Evolutionary conservation across 2,113 vertebrate genomes (phyloP).

Genomic region (Colistium nudipinnis): DNA sequence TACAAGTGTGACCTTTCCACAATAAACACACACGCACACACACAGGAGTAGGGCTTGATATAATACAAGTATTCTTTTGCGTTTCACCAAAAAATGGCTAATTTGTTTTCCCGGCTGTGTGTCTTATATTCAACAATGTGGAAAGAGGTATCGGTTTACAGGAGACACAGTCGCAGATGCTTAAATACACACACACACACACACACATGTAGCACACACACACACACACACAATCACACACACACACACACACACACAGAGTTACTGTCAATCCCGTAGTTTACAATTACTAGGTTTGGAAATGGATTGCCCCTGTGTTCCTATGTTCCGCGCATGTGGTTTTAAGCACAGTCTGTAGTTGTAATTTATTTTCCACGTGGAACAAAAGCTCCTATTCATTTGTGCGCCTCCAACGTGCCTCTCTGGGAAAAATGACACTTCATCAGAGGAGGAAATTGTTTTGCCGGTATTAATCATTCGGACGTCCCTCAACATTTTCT

Average conservation of each 20-base stretch:
- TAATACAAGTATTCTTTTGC: conserved; percentile 28
- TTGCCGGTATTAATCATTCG: conserved; percentile 62
- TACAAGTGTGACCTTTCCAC: background rate
- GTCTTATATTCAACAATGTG: conserved; percentile 54
- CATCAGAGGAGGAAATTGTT: conserved; percentile 52
- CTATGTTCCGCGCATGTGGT: conserved; percentile 45
- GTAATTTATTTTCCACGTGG: conserved; percentile 58
- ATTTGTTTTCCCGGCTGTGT: conserved; percentile 66
- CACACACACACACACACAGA: conserved; percentile 24
- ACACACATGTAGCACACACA: conserved; percentile 37
- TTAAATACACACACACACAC: conserved; percentile 46
- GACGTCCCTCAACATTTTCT: conserved; percentile 33
- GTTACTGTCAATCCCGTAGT: conserved; percentile 50
- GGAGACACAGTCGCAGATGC: conserved; percentile 58
- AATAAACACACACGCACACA: background rate
- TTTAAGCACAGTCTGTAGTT: conserved; percentile 56
- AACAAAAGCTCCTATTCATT: conserved; percentile 74
- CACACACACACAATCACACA: conserved; percentile 33
- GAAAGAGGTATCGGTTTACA: conserved; percentile 60
- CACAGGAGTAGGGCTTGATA: conserved; percentile 16
- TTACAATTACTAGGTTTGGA: conserved; percentile 69
- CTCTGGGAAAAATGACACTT: conserved; percentile 63
- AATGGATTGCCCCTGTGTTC: conserved; percentile 55
- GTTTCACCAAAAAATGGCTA: conserved; percentile 42
- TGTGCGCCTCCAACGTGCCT: conserved; percentile 42